Evolutionary conservation across 2,797 vertebrate genomes (phyloP).

Genomic region (Buceros bicornis): DNA sequence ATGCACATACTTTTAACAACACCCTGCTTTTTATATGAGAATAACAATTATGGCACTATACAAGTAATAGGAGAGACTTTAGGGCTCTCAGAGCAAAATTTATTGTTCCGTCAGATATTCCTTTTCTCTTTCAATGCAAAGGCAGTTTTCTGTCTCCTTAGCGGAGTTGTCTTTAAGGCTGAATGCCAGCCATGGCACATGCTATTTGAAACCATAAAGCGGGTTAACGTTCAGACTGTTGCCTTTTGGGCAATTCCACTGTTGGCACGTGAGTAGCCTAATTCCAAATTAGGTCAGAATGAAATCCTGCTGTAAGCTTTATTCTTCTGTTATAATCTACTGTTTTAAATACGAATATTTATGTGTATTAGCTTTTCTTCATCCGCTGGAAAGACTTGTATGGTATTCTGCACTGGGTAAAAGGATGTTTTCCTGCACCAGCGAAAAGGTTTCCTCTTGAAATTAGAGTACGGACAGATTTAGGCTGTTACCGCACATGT

Average conservation of each 20-base stretch:
- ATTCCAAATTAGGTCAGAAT: not conserved
- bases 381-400: not conserved
- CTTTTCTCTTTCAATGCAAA: not conserved
- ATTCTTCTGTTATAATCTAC: not conserved
- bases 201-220: not conserved
- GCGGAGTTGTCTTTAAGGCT: not conserved
- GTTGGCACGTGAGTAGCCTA: not conserved
- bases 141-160: not conserved
- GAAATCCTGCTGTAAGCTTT: not conserved
- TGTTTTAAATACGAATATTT: not conserved
- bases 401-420: not conserved
- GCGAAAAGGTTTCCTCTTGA: not conserved
- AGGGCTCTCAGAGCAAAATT: not conserved
- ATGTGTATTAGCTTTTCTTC: not conserved
- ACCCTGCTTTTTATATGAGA: not conserved
- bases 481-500: not conserved
- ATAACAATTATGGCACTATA: not conserved
- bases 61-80: not conserved
- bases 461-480: not conserved
- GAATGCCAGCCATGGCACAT: not conserved
- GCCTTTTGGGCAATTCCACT: not conserved
- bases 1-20: not conserved
- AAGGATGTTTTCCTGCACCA: not conserved
- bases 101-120: not conserved
- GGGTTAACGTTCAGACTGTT: no score